Conservation (phyloP, 2,888 invertebrate genomes). For the Axea sp. region DNA sequence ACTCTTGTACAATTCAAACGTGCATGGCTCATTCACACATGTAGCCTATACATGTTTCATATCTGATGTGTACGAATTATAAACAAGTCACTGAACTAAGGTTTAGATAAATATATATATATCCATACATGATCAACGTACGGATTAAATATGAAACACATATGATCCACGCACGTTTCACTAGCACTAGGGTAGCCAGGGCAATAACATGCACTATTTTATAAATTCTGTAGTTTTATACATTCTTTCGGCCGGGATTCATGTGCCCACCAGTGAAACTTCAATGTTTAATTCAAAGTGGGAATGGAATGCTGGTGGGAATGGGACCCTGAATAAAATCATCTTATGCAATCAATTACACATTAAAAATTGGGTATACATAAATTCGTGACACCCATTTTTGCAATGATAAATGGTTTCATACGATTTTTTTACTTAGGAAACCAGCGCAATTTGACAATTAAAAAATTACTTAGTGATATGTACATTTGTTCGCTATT, state of each 20-base stretch:
- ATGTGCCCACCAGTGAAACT: conserved; percentile 4
- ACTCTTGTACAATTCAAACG: not conserved
- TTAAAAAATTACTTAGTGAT: conserved; percentile 19
- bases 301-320: conserved; percentile 14
- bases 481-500: conserved; percentile 26
- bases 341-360: not conserved
- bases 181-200: conserved; percentile 11
- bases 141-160: not conserved
- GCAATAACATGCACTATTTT: conserved; percentile 44
- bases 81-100: too few relatives aligned
- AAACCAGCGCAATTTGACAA: conserved; percentile 22
- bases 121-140: not conserved
- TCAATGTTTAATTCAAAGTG: not conserved
- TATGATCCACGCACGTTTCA: conserved; percentile 2
- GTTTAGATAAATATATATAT: too few relatives aligned
- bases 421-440: not conserved
- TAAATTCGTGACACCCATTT: too few relatives aligned
- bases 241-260: conserved; percentile 43
- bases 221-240: too few relatives aligned
- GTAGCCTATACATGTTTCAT: not conserved
- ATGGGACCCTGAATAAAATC: conserved; percentile 1
- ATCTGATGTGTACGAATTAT: too few relatives aligned
- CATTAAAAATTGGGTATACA: too few relatives aligned
- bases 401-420: too few relatives aligned
- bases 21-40: not conserved